phyloP scores from a whole-genome alignment of 2,888 invertebrate genomes.

The Leucania comma region DNA sequence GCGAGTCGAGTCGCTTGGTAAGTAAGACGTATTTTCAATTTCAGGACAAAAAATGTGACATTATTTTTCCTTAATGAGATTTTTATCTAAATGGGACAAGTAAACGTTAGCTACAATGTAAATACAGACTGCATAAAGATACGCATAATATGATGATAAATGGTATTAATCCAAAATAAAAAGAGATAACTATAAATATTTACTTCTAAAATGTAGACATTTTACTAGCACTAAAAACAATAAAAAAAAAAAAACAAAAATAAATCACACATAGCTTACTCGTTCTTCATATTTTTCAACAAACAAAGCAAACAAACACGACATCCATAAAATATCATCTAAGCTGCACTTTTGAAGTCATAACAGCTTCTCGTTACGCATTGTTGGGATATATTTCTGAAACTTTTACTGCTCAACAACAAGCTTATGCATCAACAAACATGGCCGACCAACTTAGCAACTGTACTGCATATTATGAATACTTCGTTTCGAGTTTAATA shows the following conservation, averaged over 20 bases:
- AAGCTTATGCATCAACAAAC: constrained; percentile 43
- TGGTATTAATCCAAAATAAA: background rate
- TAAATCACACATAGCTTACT: background rate
- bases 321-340: constrained; percentile 28
- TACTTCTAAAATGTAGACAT: no score
- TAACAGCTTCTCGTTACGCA: constrained; percentile 54
- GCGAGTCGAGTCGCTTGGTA: background rate
- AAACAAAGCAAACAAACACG: constrained; percentile 23
- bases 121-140: background rate
- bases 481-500: constrained; percentile 29
- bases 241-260: constrained; percentile 7
- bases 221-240: no score
- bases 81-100: background rate
- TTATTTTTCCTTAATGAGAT: background rate
- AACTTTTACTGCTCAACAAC: constrained; percentile 48
- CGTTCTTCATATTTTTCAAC: constrained; percentile 10
- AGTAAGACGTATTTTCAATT: constrained; percentile 13
- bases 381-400: constrained; percentile 48
- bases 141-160: background rate
- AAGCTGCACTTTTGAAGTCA: constrained; percentile 47
- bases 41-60: background rate
- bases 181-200: background rate
- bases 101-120: background rate
- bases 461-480: constrained; percentile 40
- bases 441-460: constrained; percentile 25